Percentiles rank a stretch among this genome's conserved stretches.
Evolutionary conservation across 2,797 vertebrate genomes (phyloP).

Genomic region (Leptodactylus fallax): DNA sequence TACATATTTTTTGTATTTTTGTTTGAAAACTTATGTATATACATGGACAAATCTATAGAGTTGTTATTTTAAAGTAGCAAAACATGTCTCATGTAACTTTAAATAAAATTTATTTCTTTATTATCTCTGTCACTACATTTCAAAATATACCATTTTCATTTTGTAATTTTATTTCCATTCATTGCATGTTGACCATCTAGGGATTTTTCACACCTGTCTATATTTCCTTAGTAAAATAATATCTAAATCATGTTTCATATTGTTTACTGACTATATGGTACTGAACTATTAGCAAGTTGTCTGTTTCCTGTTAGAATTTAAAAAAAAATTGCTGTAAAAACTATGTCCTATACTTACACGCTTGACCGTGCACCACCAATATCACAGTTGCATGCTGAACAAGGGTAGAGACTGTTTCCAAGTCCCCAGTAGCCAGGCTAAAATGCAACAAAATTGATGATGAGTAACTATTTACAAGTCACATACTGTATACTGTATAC

Average conservation of each 20-base stretch:
- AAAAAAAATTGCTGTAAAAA: background rate
- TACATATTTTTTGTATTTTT: background rate
- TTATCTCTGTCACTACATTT: no score
- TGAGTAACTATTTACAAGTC: slow-evolving; percentile 60
- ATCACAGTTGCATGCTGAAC: slow-evolving; percentile 86
- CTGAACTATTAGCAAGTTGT: background rate
- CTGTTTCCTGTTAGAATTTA: background rate
- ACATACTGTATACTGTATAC: background rate
- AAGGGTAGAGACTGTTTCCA: slow-evolving; percentile 77
- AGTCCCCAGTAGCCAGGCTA: slow-evolving; percentile 88
- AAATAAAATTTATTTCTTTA: no score
- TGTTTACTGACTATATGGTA: background rate
- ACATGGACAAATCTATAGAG: no score
- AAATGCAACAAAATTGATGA: slow-evolving; percentile 68
- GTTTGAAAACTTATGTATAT: no score
- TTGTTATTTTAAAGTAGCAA: background rate
- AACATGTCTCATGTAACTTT: no score
- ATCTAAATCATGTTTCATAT: background rate
- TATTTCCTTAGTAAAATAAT: no score
- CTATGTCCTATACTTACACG: slow-evolving; percentile 73
- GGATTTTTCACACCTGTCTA: no score
- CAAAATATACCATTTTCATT: no score
- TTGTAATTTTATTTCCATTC: no score
- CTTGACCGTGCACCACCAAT: slow-evolving; percentile 81
- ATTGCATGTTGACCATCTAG: no score